Conservation (phyloP, 2,113 vertebrate genomes). For the Proteles cristata region DNA sequence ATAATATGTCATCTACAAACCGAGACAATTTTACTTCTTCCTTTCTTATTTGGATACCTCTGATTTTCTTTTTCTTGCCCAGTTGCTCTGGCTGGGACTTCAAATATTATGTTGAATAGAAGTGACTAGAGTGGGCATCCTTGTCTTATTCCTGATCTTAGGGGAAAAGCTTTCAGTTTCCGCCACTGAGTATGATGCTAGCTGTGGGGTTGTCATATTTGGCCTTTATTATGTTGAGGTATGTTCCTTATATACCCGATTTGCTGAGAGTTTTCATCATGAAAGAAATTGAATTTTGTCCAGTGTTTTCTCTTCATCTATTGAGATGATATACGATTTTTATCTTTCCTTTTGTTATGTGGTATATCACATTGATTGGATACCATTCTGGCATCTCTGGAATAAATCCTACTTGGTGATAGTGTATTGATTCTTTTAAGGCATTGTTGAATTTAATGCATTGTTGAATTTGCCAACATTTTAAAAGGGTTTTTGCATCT, state of each 20-base stretch:
- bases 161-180: neutral
- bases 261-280: neutral
- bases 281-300: neutral
- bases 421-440: neutral
- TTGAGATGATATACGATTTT: neutral
- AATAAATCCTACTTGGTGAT: neutral
- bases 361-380: neutral
- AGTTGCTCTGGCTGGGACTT: neutral
- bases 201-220: neutral
- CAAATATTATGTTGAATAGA: neutral
- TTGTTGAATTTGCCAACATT: neutral
- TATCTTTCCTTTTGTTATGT: neutral
- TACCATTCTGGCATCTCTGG: neutral
- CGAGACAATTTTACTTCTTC: neutral
- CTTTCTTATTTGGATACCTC: neutral
- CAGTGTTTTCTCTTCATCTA: neutral
- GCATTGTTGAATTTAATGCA: neutral
- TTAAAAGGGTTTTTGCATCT: neutral
- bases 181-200: neutral
- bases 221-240: neutral
- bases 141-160: neutral
- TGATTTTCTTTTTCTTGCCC: neutral
- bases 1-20: neutral
- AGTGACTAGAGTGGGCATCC: neutral
- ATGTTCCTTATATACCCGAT: neutral